phyloP scores from a whole-genome alignment of 2,113 vertebrate genomes.

The Gobio gobio region DNA sequence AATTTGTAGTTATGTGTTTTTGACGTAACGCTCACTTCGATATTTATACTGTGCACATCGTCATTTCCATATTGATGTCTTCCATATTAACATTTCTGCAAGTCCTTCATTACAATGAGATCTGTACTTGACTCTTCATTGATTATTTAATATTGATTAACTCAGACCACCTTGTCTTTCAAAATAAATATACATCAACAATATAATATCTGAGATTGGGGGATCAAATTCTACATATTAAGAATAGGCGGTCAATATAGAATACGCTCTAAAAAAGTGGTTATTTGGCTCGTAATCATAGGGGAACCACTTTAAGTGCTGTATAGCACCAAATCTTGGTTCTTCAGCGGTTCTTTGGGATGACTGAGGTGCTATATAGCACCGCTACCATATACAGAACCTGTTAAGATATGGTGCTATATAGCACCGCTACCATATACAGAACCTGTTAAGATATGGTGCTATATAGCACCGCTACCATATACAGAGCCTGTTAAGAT shows the following conservation, averaged over 20 bases:
- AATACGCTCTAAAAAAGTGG: no score
- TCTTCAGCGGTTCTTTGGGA: no score
- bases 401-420: no score
- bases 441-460: no score
- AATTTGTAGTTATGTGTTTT: slow-evolving; percentile 4
- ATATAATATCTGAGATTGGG: not conserved
- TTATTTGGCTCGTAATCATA: no score
- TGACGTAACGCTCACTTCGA: not conserved
- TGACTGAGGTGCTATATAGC: no score
- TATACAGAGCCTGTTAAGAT: no score
- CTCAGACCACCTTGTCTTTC: slow-evolving; percentile 5
- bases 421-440: no score
- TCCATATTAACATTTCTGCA: not conserved
- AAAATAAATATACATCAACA: not conserved
- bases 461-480: no score
- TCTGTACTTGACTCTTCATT: not conserved
- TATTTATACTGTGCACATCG: slow-evolving; percentile 2
- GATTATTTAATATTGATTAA: slow-evolving; percentile 1
- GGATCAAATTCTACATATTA: not conserved
- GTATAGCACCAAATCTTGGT: no score
- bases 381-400: no score
- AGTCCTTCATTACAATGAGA: not conserved
- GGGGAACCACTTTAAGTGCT: no score
- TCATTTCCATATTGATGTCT: not conserved
- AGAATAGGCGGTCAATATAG: not conserved